Conservation (phyloP, 2,113 vertebrate species). For the Labeo rohita region DNA sequence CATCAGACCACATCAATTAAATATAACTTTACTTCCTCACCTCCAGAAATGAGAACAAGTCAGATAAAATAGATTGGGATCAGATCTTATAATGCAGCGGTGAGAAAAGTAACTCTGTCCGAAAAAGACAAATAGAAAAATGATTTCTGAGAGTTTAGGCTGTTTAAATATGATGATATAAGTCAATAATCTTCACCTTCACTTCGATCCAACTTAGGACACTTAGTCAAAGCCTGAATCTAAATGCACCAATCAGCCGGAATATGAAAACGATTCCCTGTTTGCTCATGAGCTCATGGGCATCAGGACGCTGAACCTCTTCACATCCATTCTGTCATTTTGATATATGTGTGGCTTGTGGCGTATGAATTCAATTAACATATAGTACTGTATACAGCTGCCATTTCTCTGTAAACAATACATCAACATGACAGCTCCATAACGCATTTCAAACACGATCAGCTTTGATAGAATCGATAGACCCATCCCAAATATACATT, state of each 20-base stretch:
- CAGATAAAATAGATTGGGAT: constrained; percentile 34
- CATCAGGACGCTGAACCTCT: constrained; percentile 6
- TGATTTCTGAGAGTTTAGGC: not conserved
- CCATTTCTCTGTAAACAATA: constrained; percentile 46
- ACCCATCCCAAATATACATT: constrained; percentile 29
- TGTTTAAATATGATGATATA: constrained; percentile 25
- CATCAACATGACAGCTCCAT: constrained; percentile 52
- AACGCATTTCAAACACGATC: constrained; percentile 31
- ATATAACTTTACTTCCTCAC: not conserved
- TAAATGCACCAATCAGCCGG: constrained; percentile 4
- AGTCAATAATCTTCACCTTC: constrained; percentile 29
- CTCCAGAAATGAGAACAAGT: not conserved
- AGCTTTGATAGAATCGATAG: constrained; percentile 27
- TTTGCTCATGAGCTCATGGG: not conserved
- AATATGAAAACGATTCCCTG: not conserved
- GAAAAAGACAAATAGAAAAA: constrained; percentile 29
- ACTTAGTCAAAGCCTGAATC: constrained; percentile 7
- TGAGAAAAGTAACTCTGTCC: constrained; percentile 23
- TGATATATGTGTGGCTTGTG: constrained; percentile 53
- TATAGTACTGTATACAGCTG: constrained; percentile 50
- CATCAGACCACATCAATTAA: constrained; percentile 22
- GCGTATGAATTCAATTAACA: constrained; percentile 57
- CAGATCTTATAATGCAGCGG: not conserved
- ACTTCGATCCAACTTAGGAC: not conserved
- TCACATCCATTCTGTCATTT: constrained; percentile 46